These are phyloP conservation scores for Musca vetustissima DNA, from an alignment of 1,140 invertebrate species.

Conservation along the genomic window DNA sequence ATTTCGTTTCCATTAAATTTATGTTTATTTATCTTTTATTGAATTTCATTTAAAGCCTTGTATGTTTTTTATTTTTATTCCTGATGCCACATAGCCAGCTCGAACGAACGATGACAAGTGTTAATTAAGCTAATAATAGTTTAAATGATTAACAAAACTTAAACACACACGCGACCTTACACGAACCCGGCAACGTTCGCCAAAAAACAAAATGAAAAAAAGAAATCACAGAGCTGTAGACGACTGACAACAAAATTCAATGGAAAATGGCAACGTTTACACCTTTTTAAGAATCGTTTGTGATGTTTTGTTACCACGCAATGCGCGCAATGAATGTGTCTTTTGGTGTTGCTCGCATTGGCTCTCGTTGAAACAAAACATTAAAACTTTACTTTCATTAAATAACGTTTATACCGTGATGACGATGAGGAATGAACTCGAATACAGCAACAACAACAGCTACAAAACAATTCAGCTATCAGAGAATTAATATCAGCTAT, in stretches of 20 bases:
- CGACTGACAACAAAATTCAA: not conserved
- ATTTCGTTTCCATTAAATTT: no score
- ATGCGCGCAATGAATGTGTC: not conserved
- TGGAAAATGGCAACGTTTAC: conserved; percentile 2
- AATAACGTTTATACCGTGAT: not conserved
- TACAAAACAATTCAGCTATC: not conserved
- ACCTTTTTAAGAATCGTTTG: conserved; percentile 14
- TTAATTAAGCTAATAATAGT: conserved; percentile 26
- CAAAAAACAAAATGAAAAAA: no score
- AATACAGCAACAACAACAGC: no score
- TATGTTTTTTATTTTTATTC: no score
- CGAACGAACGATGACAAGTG: conserved; percentile 13
- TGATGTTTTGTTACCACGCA: conserved; percentile 15
- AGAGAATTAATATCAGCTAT: not conserved
- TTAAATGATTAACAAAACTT: conserved; percentile 26
- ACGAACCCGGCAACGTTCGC: no score
- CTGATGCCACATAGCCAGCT: no score
- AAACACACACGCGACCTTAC: conserved; percentile 22
- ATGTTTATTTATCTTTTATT: no score
- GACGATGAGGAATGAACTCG: no score
- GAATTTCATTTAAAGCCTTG: no score
- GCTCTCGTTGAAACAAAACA: not conserved
- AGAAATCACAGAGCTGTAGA: not conserved
- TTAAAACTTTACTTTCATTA: conserved; percentile 20
- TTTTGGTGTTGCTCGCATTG: no score